These are phyloP conservation scores for Paraplagusia blochii DNA, from an alignment of 2,113 vertebrate species.

Conservation along the genomic window DNA sequence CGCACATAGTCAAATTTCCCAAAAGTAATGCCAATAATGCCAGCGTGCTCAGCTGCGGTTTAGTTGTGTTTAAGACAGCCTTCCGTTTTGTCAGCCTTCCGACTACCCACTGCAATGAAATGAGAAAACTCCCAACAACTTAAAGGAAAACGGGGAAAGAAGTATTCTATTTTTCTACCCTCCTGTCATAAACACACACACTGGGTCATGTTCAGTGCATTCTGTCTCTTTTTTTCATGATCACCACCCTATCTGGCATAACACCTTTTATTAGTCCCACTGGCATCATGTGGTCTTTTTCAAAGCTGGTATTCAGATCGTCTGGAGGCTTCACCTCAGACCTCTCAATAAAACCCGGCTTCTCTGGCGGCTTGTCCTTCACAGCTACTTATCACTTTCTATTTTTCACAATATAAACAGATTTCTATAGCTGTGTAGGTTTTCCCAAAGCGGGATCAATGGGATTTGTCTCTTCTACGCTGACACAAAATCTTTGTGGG, in stretches of 20 bases:
- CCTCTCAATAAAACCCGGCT: conserved; percentile 21
- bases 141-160: conserved; percentile 30
- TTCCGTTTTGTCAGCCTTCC: not conserved
- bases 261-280: conserved; percentile 23
- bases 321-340: conserved; percentile 18
- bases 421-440: conserved; percentile 15
- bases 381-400: conserved; percentile 20
- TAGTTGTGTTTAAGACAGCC: not conserved
- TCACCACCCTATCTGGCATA: conserved; percentile 23
- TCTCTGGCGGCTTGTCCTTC: conserved; percentile 8
- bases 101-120: conserved; percentile 3
- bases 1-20: conserved; percentile 3
- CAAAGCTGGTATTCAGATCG: conserved; percentile 1
- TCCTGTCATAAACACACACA: conserved; percentile 30
- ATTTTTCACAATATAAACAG: conserved; percentile 1
- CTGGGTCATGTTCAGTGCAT: conserved; percentile 38
- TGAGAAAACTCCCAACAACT: conserved; percentile 20
- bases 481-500: conserved; percentile 15
- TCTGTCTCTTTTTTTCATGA: conserved; percentile 41
- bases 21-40: conserved; percentile 5
- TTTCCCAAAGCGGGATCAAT: not conserved
- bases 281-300: conserved; percentile 20
- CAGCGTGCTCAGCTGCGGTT: conserved; percentile 11
- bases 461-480: conserved; percentile 16
- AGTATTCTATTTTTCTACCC: conserved; percentile 24